Evolutionary conservation across 1,140 invertebrate genomes (phyloP).

Genomic region (Drosophila kurseongensis): DNA sequence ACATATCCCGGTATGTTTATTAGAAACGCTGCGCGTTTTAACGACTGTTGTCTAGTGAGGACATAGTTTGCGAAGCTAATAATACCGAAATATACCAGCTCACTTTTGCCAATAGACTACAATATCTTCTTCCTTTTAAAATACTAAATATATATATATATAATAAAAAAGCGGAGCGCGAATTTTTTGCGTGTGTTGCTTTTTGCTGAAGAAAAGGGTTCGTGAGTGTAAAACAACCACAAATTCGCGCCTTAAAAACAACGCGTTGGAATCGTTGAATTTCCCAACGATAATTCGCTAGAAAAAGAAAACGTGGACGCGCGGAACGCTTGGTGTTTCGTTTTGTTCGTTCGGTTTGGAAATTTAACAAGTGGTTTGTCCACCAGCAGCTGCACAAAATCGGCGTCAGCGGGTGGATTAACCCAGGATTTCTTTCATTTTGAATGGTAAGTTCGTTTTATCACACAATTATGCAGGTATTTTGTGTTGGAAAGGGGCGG

Average conservation of each 20-base stretch:
- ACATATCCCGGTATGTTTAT: too few relatives aligned
- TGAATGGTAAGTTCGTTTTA: constrained; percentile 41
- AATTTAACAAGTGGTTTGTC: constrained; percentile 77
- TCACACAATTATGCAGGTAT: constrained; percentile 12
- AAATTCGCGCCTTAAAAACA: neutral
- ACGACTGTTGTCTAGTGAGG: too few relatives aligned
- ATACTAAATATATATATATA: too few relatives aligned
- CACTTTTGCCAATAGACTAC: too few relatives aligned
- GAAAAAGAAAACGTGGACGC: constrained; percentile 33
- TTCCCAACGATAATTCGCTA: neutral
- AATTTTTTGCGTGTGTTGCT: constrained; percentile 43
- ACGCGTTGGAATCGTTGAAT: neutral
- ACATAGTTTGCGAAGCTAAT: too few relatives aligned
- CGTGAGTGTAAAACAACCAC: neutral
- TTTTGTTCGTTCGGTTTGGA: constrained; percentile 26
- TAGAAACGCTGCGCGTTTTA: too few relatives aligned
- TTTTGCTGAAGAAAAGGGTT: constrained; percentile 24
- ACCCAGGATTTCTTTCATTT: constrained; percentile 14
- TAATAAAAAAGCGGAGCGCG: constrained; percentile 20
- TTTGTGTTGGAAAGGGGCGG: constrained; percentile 4
- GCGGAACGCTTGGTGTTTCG: constrained; percentile 66
- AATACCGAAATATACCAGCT: too few relatives aligned
- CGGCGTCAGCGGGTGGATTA: constrained; percentile 20
- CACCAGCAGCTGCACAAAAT: constrained; percentile 45
- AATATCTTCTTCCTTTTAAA: too few relatives aligned